A percentile compares a stretch with the other conserved stretches of the same genome.
phyloP scores from a whole-genome alignment of 2,113 vertebrate genomes.

The Petroica traversi region DNA sequence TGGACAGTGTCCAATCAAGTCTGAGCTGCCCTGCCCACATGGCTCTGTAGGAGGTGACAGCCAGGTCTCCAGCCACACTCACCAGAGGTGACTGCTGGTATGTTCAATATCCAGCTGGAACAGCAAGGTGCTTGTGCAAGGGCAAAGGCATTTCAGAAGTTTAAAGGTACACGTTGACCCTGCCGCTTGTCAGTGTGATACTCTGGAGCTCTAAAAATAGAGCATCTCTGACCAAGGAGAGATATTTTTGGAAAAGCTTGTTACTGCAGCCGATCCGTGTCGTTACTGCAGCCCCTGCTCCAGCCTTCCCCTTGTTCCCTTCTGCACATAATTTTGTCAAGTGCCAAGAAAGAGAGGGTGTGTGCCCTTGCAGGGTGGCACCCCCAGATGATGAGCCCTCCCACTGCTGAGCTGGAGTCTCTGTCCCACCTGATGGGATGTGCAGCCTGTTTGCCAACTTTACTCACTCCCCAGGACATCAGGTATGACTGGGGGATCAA shows the following conservation, averaged over 20 bases:
- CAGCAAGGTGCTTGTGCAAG: not conserved
- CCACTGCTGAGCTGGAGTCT: fast-evolving
- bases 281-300: not conserved
- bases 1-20: fast-evolving
- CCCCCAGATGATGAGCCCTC: fast-evolving
- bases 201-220: slow-evolving; percentile 5
- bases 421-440: not conserved
- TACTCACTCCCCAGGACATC: not conserved
- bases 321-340: not conserved
- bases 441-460: fast-evolving
- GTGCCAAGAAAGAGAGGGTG: not conserved
- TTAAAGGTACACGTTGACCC: slow-evolving; percentile 13
- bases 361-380: not conserved
- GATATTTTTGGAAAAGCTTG: slow-evolving; percentile 13
- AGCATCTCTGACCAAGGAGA: not conserved
- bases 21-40: fast-evolving
- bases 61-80: not conserved
- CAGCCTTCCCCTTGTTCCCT: not conserved
- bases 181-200: not conserved
- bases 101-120: not conserved
- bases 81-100: not conserved
- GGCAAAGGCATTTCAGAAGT: not conserved
- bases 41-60: not conserved
- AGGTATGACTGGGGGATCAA: fast-evolving
- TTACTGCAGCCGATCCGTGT: not conserved